Conservation (phyloP, 1,140 invertebrate species). For the Helicoverpa zea region DNA sequence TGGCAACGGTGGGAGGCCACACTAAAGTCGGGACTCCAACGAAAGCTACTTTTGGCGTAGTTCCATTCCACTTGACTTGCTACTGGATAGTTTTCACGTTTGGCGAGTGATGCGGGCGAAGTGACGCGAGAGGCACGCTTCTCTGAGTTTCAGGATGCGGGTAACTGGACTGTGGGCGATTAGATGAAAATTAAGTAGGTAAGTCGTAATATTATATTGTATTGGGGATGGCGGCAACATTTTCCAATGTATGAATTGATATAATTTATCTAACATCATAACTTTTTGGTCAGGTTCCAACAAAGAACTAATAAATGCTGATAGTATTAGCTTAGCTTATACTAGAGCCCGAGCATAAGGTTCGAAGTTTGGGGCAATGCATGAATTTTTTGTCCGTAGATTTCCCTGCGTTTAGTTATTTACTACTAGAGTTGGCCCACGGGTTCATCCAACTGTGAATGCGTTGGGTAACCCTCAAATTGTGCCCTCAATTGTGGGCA, state of each 20-base stretch:
- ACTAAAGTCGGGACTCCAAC: conserved; percentile 7
- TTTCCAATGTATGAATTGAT: too few species aligned
- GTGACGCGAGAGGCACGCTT: neutral
- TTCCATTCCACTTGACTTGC: conserved; percentile 35
- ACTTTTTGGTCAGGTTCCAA: too few species aligned
- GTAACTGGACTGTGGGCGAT: neutral
- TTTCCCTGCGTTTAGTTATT: conserved; percentile 44
- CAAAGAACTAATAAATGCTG: neutral
- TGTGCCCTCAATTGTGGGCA: neutral
- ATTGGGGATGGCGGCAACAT: too few species aligned
- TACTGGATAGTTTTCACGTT: conserved; percentile 24
- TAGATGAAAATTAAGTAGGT: neutral
- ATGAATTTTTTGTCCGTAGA: conserved; percentile 29
- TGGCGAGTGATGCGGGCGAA: conserved; percentile 26
- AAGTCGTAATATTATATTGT: neutral
- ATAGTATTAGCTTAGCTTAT: neutral
- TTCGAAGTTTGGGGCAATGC: neutral
- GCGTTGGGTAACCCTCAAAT: conserved; percentile 30
- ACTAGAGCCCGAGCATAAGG: neutral
- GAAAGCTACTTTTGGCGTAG: conserved; percentile 30
- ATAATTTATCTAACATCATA: too few species aligned
- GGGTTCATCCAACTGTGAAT: conserved; percentile 41
- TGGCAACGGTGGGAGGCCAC: conserved; percentile 43
- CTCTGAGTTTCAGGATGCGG: neutral
- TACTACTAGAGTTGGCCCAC: conserved; percentile 31